A percentile compares a stretch with the other conserved stretches of the same genome.
Conservation (phyloP, 2,113 vertebrate genomes). For the Hystrix cristata region DNA sequence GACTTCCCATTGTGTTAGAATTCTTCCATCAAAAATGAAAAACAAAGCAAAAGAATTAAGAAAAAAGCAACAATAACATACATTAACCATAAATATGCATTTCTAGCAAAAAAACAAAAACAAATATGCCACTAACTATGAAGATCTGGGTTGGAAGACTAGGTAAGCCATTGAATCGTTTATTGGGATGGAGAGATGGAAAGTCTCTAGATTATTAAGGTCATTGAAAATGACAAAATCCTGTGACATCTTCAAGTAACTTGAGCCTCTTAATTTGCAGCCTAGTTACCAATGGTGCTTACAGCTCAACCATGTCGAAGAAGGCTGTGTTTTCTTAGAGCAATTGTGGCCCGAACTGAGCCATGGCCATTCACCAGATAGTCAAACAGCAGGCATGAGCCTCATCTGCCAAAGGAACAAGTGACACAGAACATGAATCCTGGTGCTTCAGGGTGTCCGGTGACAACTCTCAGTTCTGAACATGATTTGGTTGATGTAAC, state of each 20-base stretch:
- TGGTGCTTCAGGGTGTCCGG: neutral
- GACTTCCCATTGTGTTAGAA: conserved; percentile 51
- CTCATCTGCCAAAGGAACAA: neutral
- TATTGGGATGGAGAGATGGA: neutral
- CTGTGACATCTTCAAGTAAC: neutral
- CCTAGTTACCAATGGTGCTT: neutral
- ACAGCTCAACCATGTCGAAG: neutral
- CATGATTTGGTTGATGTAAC: neutral
- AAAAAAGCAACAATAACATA: conserved; percentile 5
- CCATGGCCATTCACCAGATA: neutral
- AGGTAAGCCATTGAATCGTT: neutral
- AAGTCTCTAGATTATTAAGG: neutral
- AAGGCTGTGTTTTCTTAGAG: neutral
- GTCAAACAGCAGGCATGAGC: neutral
- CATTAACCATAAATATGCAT: neutral
- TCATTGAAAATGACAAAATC: conserved; percentile 41
- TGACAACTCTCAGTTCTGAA: neutral
- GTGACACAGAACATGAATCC: neutral
- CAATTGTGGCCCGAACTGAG: neutral
- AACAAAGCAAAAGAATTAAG: neutral
- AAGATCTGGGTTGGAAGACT: neutral
- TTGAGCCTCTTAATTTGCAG: neutral
- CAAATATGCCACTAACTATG: neutral
- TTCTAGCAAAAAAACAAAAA: conserved; percentile 40
- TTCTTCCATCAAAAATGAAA: neutral